Evolutionary conservation across 2,888 invertebrate species (phyloP).

Genomic region (Norana najaformis): DNA sequence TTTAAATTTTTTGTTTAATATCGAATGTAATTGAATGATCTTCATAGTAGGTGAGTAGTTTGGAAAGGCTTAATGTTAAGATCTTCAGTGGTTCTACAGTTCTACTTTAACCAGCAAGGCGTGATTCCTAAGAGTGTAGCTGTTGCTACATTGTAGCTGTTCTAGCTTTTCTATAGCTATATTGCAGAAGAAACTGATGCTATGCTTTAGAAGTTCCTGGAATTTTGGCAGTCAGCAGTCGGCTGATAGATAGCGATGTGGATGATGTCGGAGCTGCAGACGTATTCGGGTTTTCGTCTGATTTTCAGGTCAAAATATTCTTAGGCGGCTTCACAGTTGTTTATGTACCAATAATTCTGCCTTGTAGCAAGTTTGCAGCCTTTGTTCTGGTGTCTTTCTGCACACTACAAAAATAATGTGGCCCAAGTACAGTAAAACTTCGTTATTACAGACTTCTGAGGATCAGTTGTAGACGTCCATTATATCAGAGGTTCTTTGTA

Average conservation of each 20-base stretch:
- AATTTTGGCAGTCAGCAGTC: background rate
- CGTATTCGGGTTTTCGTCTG: background rate
- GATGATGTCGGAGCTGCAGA: background rate
- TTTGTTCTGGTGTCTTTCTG: background rate
- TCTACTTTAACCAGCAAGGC: background rate
- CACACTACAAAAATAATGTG: background rate
- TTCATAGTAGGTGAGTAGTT: too few relatives aligned
- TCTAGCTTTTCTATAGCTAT: background rate
- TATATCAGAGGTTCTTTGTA: too few relatives aligned
- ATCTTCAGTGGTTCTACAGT: too few relatives aligned
- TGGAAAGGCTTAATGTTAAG: too few relatives aligned
- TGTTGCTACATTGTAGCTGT: too few relatives aligned
- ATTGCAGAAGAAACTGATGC: background rate
- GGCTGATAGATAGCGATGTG: background rate
- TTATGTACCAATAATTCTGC: background rate
- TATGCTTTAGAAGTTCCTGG: background rate
- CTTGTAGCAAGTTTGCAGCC: background rate
- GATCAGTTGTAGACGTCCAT: too few relatives aligned
- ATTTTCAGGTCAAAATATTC: slow-evolving; percentile 5
- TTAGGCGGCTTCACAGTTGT: background rate
- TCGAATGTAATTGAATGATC: too few relatives aligned
- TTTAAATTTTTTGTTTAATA: too few relatives aligned
- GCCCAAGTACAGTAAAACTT: background rate
- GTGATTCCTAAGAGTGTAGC: background rate
- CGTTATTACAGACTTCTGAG: too few relatives aligned